Conservation (phyloP, 2,113 vertebrate species). For the Oreochromis aureus region DNA sequence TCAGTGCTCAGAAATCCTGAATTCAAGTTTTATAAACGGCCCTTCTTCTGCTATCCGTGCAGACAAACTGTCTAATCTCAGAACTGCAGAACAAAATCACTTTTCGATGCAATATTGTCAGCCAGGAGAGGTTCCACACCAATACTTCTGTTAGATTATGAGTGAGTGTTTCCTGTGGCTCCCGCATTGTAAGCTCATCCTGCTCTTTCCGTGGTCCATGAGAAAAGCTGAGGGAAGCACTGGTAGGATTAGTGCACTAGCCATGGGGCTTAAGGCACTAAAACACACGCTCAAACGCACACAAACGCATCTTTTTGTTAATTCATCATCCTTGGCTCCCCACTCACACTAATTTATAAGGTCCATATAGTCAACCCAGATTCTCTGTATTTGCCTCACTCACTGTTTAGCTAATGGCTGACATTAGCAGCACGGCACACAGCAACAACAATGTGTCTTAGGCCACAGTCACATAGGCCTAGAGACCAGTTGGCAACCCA, state of each 20-base stretch:
- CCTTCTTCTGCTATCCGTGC: not conserved
- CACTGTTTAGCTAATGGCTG: not conserved
- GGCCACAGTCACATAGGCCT: not conserved
- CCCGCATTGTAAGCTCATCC: slow-evolving; percentile 29
- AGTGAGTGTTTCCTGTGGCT: slow-evolving; percentile 38
- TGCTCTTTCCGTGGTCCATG: slow-evolving; percentile 19
- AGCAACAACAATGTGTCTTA: not conserved
- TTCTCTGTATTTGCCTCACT: not conserved
- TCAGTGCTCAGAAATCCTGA: not conserved
- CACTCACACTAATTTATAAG: not conserved
- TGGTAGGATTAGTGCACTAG: slow-evolving; percentile 35
- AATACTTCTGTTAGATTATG: slow-evolving; percentile 29
- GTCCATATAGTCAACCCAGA: not conserved
- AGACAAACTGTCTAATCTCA: slow-evolving; percentile 25
- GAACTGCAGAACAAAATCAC: slow-evolving; percentile 34
- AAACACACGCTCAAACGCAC: slow-evolving; percentile 9
- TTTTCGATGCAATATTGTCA: slow-evolving; percentile 14
- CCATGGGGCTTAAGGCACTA: slow-evolving; percentile 16
- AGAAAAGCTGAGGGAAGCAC: slow-evolving; percentile 59
- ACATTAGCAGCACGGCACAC: too few relatives aligned
- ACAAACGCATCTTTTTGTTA: not conserved
- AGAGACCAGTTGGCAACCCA: not conserved
- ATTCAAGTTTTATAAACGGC: slow-evolving; percentile 14
- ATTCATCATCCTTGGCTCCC: not conserved
- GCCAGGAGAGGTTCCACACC: slow-evolving; percentile 34